Evolutionary conservation across 1,140 invertebrate species (phyloP), one percentile per base, ranked within the genome.

Genomic region (Leptinotarsa lineolata): DNA sequence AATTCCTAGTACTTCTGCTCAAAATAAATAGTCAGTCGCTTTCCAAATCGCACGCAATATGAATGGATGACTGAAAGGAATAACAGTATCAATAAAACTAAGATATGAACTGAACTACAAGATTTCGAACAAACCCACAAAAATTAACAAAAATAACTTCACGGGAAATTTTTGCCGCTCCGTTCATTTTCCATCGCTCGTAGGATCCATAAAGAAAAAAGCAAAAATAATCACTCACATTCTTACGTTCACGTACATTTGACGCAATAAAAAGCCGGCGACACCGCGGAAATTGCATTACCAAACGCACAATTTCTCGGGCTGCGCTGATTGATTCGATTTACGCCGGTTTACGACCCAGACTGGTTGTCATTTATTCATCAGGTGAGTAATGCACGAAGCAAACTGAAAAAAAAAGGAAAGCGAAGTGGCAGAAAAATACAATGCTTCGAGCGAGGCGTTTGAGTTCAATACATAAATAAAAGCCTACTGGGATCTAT

Each of bases 221-320:
- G 48, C 15, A 18, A 54, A 54, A 54, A n/a, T 54, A 54, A 54
- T 54, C 48, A 54, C 48, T n/a, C 48, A 54, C 48, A 54, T 54
- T 54, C 48, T 54, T 54, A 4, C n/a, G 6, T 54, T 54, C 48
- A 15, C 48, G 48, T 39, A 18, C 48, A 54, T 54, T 54, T 54
- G 48, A 54, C 48, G 13, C 13, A 18, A 54, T 39, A 39, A 54
- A 54, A 54, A 54, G 6, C 16, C 48, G 48, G 48, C 48, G 48
- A 54, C 48, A 54, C 48, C 48, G 15, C 48, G 48, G 48, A 54
- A 54, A 54, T 54, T 54, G 48, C 48, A 54, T 54, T 54, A 54
- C 48, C 48, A 15, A 54, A 54, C 48, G 48, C 48, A 54, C 48
- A 54, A 54, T 54, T 54, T 54, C 48, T 18, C 48, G 48, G 6